Conservation (phyloP, 2,113 vertebrate species). For the Odocoileus hemionus region DNA sequence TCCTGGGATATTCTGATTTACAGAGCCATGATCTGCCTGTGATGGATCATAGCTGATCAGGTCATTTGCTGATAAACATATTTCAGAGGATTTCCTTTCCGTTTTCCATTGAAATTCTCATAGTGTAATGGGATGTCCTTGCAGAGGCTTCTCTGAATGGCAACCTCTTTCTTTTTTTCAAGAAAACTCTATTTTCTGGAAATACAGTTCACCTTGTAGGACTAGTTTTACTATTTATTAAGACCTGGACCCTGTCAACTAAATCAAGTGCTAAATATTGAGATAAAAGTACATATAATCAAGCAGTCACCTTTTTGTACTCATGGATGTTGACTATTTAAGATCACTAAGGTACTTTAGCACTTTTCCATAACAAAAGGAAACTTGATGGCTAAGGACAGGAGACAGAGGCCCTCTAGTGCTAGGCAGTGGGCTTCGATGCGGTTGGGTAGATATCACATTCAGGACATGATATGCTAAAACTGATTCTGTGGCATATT, state of each 20-base stretch:
- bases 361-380: background rate
- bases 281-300: background rate
- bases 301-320: background rate
- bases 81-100: constrained; percentile 80
- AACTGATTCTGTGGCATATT: background rate
- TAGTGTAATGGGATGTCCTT: constrained; percentile 76
- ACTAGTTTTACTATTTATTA: constrained; percentile 53
- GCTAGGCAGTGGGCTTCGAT: background rate
- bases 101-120: constrained; percentile 78
- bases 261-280: background rate
- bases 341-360: background rate
- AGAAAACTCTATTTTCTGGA: constrained; percentile 44
- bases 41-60: constrained; percentile 79
- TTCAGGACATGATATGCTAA: background rate
- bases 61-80: constrained; percentile 82
- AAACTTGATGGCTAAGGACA: background rate
- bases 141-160: background rate
- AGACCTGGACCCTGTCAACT: background rate
- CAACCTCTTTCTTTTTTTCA: constrained; percentile 25
- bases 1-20: constrained; percentile 70
- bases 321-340: background rate
- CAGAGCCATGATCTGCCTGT: constrained; percentile 70
- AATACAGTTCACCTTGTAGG: constrained; percentile 30
- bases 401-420: background rate
- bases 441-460: fast-evolving